A percentile compares a stretch with the other conserved stretches of the same genome.
Conservation (phyloP, 35 echinoderm and acorn worm species). For the Eucidaris tribuloides region DNA sequence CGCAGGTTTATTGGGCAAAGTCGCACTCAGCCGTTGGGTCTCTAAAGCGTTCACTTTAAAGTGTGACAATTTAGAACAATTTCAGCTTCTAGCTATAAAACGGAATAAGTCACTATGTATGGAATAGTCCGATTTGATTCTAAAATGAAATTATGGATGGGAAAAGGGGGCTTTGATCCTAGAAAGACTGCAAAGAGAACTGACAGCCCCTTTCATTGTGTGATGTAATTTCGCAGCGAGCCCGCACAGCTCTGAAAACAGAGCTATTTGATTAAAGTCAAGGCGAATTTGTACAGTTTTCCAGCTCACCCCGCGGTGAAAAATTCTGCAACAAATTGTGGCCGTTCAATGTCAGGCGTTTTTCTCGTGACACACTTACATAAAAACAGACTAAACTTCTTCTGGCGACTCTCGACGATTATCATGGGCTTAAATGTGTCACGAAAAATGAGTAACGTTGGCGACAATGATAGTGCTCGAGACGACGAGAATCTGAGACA, state of each 20-base stretch:
- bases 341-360: not conserved
- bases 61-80: too few relatives aligned
- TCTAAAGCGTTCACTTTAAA: too few relatives aligned
- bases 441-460: not conserved
- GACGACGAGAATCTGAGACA: constrained; percentile 24
- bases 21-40: too few relatives aligned
- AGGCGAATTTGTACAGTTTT: constrained; percentile 29
- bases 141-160: too few relatives aligned
- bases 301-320: constrained; percentile 3
- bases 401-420: not conserved
- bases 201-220: too few relatives aligned
- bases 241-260: constrained; percentile 31
- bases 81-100: too few relatives aligned
- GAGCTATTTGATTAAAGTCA: constrained; percentile 21
- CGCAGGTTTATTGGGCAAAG: too few relatives aligned
- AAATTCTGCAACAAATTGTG: constrained; percentile 24
- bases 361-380: not conserved
- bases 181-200: too few relatives aligned
- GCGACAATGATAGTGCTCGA: too few relatives aligned
- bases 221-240: constrained; percentile 1
- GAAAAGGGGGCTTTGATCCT: too few relatives aligned
- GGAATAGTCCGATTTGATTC: too few relatives aligned
- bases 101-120: too few relatives aligned
- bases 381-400: not conserved
- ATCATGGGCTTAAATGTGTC: not conserved